Evolutionary conservation across 1,140 invertebrate species (phyloP), one percentile per base, ranked within the genome.

Genomic region (Cydia splendana): DNA sequence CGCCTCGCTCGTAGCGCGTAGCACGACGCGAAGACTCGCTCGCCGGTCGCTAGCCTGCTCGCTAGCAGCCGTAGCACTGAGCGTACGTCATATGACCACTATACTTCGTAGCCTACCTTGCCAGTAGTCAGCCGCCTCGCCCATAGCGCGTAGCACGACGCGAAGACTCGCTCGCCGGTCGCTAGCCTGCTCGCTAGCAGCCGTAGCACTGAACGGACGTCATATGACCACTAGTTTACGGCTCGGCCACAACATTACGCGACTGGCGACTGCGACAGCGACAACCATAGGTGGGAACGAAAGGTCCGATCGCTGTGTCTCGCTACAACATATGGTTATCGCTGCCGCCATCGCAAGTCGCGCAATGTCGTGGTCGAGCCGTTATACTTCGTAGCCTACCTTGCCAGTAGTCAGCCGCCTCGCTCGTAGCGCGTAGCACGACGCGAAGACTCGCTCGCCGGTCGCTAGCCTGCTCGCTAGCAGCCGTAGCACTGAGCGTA

Each of bases 1-100:
- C 97, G 96, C 57, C 95, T 94, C 7, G 97, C 94, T 53, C 97
- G 95, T 91, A 99, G 95, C 42, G 97, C 98, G 89, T 97, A 99
- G 79, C 97, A 95, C 78, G 96, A 95, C 69, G 96, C 95, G 89
- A 96, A 98, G 62, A 96, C 94, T 78, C 97, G 95, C 18, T 96
- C 95, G 38, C 96, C 97, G n/a, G 95, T 95, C 0, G 96, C 96
- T 38, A 98, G 91, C 76, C 96, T 93, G 83, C 96, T 96, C 0
- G 97, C 97, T 13, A 96, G 95, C 81, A 96, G 93, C 13, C 95
- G 95, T 73, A 97, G 96, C 51, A 97, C 96, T 24, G 96, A 96
- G 85, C 96, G 96, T 28, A 98, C 96, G 84, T 98, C 97, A 15
- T 15, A 4, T 75, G 12, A 30, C 15, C 48, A 51, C 48, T 51